Evolutionary conservation across 1,140 invertebrate species (phyloP).

Genomic region (Penaeus vannamei): DNA sequence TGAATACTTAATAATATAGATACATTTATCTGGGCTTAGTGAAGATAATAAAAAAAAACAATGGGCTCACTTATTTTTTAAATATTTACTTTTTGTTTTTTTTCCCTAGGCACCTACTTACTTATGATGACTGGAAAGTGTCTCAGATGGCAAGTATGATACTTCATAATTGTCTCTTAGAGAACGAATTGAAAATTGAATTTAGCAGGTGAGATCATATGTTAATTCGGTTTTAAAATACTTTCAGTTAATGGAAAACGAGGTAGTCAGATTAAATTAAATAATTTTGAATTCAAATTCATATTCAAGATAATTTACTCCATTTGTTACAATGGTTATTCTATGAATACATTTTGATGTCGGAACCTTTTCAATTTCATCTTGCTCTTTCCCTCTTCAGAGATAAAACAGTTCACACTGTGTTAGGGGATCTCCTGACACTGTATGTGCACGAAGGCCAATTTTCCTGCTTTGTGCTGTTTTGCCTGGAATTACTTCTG

Average conservation of each 20-base stretch:
- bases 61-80: background rate
- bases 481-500: slow-evolving; percentile 38
- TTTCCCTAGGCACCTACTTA: slow-evolving; percentile 27
- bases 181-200: background rate
- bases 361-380: background rate
- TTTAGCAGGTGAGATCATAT: slow-evolving; percentile 25
- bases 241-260: no score
- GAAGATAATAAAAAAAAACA: background rate
- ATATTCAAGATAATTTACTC: no score
- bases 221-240: no score
- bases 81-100: background rate
- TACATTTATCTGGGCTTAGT: no score
- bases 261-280: no score
- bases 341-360: background rate
- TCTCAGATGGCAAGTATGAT: slow-evolving; percentile 47
- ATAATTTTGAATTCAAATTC: no score
- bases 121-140: slow-evolving; percentile 31
- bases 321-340: no score
- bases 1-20: no score
- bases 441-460: slow-evolving; percentile 43
- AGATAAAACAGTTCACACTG: background rate
- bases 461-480: slow-evolving; percentile 48
- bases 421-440: slow-evolving; percentile 12
- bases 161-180: slow-evolving; percentile 52
- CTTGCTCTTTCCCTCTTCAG: background rate